Evolutionary conservation across 1,140 invertebrate genomes (phyloP).

Genomic region (Brachionus asplanchnoidis): DNA sequence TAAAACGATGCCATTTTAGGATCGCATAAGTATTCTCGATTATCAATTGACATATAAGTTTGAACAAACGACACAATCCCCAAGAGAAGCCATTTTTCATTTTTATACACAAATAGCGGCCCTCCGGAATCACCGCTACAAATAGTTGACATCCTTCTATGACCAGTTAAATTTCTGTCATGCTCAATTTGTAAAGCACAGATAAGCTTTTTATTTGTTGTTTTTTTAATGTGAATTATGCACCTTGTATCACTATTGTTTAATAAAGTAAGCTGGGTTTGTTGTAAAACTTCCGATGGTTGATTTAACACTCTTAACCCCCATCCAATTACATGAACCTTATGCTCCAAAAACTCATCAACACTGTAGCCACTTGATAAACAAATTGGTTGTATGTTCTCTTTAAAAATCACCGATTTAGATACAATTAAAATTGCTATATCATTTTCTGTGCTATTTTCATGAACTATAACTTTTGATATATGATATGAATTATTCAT

Average conservation of each 20-base stretch:
- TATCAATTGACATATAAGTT: background rate
- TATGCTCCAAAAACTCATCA: background rate
- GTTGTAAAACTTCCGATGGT: background rate
- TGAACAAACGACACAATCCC: constrained; percentile 12
- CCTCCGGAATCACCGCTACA: constrained; percentile 38
- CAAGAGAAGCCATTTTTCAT: background rate
- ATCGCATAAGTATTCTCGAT: background rate
- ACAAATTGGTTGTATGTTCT: background rate
- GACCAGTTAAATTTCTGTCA: background rate
- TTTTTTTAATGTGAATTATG: background rate
- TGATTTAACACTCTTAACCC: background rate
- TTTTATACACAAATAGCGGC: background rate
- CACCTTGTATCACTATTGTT: constrained; percentile 2
- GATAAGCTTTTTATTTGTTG: background rate
- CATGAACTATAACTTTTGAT: constrained; percentile 14
- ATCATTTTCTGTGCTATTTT: constrained; percentile 22
- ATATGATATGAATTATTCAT: constrained; percentile 10
- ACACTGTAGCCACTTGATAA: background rate
- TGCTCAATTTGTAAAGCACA: background rate
- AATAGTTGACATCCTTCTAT: background rate
- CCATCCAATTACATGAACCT: constrained; percentile 11
- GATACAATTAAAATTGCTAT: background rate
- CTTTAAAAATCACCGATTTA: background rate
- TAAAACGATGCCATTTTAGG: background rate
- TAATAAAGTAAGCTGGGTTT: background rate